These are phyloP conservation scores for Semnornis frantzii DNA, from an alignment of 2,113 vertebrate genomes.

Conservation along the genomic window DNA sequence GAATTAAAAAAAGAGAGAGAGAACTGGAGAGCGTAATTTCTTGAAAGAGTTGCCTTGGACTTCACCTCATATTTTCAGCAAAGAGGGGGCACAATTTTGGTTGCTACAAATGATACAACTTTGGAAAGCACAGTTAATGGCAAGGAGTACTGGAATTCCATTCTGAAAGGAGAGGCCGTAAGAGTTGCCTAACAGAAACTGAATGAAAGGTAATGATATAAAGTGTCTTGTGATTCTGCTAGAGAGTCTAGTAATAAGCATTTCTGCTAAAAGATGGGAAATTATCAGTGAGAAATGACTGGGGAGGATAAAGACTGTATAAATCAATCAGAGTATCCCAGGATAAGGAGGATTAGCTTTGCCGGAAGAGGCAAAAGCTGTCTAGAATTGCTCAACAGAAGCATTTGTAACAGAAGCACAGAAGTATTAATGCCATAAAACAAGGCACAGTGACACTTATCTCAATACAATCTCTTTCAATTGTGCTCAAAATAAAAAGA, in stretches of 20 bases:
- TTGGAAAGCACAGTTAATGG: not conserved
- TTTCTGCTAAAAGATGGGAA: slow-evolving; percentile 3
- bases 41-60: not conserved
- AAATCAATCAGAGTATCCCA: not conserved
- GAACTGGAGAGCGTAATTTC: not conserved
- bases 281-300: slow-evolving; percentile 10
- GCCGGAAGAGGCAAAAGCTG: not conserved
- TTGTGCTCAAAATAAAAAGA: not conserved
- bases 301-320: not conserved
- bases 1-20: not conserved
- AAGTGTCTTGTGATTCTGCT: not conserved
- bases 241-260: not conserved
- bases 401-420: not conserved
- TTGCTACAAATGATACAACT: rapidly evolving
- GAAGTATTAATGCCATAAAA: not conserved
- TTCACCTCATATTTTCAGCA: not conserved
- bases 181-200: not conserved
- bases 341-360: not conserved
- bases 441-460: not conserved
- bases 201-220: not conserved
- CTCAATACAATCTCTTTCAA: not conserved
- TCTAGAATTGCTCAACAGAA: not conserved
- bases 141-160: not conserved
- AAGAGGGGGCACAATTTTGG: not conserved
- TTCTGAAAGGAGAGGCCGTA: not conserved